Conservation (phyloP, 1,140 invertebrate species). For the Macrotrachela quadricornifera region DNA sequence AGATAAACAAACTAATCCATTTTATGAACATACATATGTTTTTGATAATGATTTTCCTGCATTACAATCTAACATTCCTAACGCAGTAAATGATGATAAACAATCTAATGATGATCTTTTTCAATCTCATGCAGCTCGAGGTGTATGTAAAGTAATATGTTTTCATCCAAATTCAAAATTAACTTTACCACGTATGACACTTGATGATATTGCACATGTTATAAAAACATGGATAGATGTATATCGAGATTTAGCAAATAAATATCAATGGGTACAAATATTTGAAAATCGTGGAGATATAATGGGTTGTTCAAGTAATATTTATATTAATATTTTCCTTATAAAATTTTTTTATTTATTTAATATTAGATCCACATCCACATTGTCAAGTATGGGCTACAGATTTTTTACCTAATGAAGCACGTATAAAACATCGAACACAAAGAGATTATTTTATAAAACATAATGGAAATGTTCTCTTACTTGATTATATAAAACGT, state of each 20-base stretch:
- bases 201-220: conserved; percentile 52
- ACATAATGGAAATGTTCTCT: conserved; percentile 42
- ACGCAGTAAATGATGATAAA: neutral
- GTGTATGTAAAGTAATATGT: conserved; percentile 84
- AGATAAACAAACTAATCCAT: conserved; percentile 55
- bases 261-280: conserved; percentile 80
- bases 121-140: conserved; percentile 47
- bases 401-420: conserved; percentile 68
- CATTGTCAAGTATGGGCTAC: conserved; percentile 91
- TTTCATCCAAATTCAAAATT: conserved; percentile 82
- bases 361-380: conserved; percentile 52
- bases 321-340: too few relatives aligned
- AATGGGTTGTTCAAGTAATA: conserved; percentile 77
- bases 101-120: conserved; percentile 38
- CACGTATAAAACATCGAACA: conserved; percentile 50
- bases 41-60: conserved; percentile 94
- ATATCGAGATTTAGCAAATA: conserved; percentile 43
- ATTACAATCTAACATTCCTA: conserved; percentile 39
- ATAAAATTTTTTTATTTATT: too few relatives aligned
- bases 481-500: conserved; percentile 61
- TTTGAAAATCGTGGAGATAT: conserved; percentile 89
- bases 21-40: conserved; percentile 65
- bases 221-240: conserved; percentile 66
- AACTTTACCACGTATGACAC: conserved; percentile 64
- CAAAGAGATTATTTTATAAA: conserved; percentile 55